Conservation (phyloP, 2,797 vertebrate genomes). For the Rhinatrema bivittatum region DNA sequence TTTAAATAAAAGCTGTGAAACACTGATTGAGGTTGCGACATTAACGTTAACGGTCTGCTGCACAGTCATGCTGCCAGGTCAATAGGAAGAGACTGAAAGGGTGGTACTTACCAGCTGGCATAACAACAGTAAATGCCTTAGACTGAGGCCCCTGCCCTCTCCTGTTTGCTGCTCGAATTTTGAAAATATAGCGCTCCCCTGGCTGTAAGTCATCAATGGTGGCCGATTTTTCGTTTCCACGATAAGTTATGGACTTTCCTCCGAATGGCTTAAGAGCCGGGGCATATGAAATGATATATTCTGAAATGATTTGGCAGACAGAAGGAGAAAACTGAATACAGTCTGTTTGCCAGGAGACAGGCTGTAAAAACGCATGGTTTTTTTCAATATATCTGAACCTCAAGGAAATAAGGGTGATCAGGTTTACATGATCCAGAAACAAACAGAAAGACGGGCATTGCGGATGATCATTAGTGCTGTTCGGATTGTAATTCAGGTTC, state of each 20-base stretch:
- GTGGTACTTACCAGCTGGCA: slow-evolving; percentile 84
- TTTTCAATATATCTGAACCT: too few relatives aligned
- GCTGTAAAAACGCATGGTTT: too few relatives aligned
- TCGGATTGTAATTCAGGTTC: too few relatives aligned
- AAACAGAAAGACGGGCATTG: too few relatives aligned
- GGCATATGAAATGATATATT: slow-evolving; percentile 95
- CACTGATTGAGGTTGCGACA: too few relatives aligned
- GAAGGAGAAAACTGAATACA: slow-evolving; percentile 60
- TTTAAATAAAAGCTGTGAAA: too few relatives aligned
- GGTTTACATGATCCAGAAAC: too few relatives aligned
- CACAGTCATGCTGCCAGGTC: too few relatives aligned
- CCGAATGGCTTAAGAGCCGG: slow-evolving; percentile 95
- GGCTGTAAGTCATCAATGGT: slow-evolving; percentile 83
- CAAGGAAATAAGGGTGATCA: too few relatives aligned
- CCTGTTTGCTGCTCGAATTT: slow-evolving; percentile 89
- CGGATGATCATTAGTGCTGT: too few relatives aligned
- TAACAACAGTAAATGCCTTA: slow-evolving; percentile 80
- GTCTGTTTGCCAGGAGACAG: slow-evolving; percentile 51
- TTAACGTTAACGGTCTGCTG: too few relatives aligned
- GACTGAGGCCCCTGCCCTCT: slow-evolving; percentile 88
- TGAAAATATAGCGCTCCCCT: slow-evolving; percentile 93
- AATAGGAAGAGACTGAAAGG: too few relatives aligned
- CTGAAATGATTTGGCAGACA: slow-evolving; percentile 71
- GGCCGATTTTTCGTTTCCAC: slow-evolving; percentile 73
- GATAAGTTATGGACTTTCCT: slow-evolving; percentile 83